phyloP scores from a whole-genome alignment of 30 jellyfish, hydroid and myxozoan genomes.

The Cassiopea xamachana region DNA sequence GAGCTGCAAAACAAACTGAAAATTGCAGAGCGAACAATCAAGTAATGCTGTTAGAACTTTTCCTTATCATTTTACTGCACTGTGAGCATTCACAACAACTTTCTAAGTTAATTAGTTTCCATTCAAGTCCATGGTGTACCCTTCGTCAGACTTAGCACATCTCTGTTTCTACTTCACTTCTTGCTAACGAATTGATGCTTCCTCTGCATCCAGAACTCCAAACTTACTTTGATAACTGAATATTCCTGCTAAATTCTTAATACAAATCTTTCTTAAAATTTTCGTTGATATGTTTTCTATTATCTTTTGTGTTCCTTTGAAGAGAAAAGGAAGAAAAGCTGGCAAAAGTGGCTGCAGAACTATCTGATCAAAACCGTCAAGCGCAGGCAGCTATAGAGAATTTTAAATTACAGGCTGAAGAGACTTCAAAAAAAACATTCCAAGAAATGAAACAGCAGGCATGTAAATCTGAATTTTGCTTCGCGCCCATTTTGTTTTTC shows the following conservation, averaged over 20 bases:
- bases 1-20: slow-evolving; percentile 45
- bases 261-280: too few species aligned
- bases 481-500: too few species aligned
- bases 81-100: background rate
- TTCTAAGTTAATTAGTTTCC: too few species aligned
- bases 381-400: slow-evolving; percentile 68
- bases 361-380: slow-evolving; percentile 36
- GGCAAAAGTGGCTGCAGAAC: slow-evolving; percentile 34
- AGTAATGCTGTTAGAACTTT: background rate
- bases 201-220: too few species aligned
- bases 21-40: slow-evolving; percentile 7
- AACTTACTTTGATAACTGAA: too few species aligned
- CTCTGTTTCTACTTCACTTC: too few species aligned
- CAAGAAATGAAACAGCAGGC: slow-evolving; percentile 71
- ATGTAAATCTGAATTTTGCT: background rate
- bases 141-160: too few species aligned
- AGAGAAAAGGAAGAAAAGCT: slow-evolving; percentile 41
- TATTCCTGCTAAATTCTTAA: too few species aligned
- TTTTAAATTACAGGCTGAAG: slow-evolving; percentile 70
- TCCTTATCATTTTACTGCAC: background rate
- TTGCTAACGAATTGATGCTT: too few species aligned
- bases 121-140: too few species aligned
- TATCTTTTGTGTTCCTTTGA: too few species aligned
- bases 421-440: slow-evolving; percentile 53
- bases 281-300: too few species aligned